Evolutionary conservation across 2,888 invertebrate genomes (phyloP), one percentile per base, ranked within the genome.

Genomic region (Metacarcinus magister): DNA sequence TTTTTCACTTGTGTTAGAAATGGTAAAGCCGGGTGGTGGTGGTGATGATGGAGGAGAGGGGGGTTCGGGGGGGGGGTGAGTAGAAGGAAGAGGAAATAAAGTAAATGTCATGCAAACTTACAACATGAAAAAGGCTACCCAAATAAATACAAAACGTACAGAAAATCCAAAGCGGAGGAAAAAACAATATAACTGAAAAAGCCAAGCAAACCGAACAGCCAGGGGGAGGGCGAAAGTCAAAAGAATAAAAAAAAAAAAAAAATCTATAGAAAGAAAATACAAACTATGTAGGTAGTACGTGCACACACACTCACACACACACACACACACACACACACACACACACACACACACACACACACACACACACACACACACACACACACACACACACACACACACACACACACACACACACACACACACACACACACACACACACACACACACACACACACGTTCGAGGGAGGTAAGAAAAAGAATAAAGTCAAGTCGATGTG

Each of bases 371-470:
- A n/a, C n/a, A n/a, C n/a, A 48, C 48, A 48, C 48, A 48, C 48
- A 48, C 48, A 43, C 90, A 32, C 5, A 90, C 32, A 28, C 44
- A 32, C 23, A 44, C 46, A 91, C n/a, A 91, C 19, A 90, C 90
- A 32, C 44, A 90, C 90, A 32, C 90, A 32, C 90, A 32, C 90
- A 32, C 90, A 32, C 90, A 90, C 90, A 90, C 90, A 90, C 90
- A 90, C 90, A 90, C 90, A 90, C 39, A 43, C 43, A 91, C 43
- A 46, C 46, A 39, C 46, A 39, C 46, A 39, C 48, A 4, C 48
- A 91, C 48, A 91, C 48, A 91, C 48, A 91, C n/a, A 10, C n/a
- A 91, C 48, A 43, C 13, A 91, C 2, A 91, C 48, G n/a, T 28
- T 28, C 44, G 13, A 19, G 46, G 23, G 32, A 16, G 13, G 48